Evolutionary conservation across 2,113 vertebrate species (phyloP).

Genomic region (Dendropsophus ebraccatus): DNA sequence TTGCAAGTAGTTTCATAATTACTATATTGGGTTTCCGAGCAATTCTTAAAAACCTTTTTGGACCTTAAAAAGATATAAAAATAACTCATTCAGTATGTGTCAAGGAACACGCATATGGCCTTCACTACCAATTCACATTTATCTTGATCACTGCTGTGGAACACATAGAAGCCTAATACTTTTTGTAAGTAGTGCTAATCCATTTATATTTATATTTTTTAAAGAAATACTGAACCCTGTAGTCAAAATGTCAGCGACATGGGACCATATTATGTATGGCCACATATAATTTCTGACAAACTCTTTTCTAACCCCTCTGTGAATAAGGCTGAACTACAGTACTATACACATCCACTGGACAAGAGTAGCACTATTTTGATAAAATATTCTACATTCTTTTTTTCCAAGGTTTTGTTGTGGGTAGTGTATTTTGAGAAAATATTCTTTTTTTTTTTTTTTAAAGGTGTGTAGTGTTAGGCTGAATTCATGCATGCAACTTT

Average conservation of each 20-base stretch:
- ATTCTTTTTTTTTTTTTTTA: not conserved
- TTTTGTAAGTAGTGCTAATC: not conserved
- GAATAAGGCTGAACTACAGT: too few species aligned
- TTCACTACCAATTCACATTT: constrained; percentile 17
- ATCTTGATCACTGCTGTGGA: not conserved
- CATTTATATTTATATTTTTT: not conserved
- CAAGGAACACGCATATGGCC: constrained; percentile 11
- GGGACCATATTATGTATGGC: not conserved
- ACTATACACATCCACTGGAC: too few species aligned
- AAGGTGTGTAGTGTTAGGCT: not conserved
- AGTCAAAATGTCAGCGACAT: not conserved
- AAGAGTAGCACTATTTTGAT: too few species aligned
- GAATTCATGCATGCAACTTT: not conserved
- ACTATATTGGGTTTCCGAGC: constrained; percentile 52
- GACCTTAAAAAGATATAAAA: constrained; percentile 23
- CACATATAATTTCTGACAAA: not conserved
- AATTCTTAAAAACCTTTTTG: constrained; percentile 49
- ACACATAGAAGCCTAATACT: not conserved
- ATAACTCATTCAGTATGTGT: constrained; percentile 30
- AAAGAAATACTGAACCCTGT: too few species aligned
- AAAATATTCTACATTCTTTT: too few species aligned
- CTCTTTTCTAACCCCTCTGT: too few species aligned
- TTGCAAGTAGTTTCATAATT: constrained; percentile 55
- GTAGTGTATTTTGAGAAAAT: not conserved
- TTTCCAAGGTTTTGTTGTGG: too few species aligned